Percentiles rank a stretch among this genome's conserved stretches.
phyloP scores from a whole-genome alignment of 2,113 vertebrate species.

The Crotalus horridus region DNA sequence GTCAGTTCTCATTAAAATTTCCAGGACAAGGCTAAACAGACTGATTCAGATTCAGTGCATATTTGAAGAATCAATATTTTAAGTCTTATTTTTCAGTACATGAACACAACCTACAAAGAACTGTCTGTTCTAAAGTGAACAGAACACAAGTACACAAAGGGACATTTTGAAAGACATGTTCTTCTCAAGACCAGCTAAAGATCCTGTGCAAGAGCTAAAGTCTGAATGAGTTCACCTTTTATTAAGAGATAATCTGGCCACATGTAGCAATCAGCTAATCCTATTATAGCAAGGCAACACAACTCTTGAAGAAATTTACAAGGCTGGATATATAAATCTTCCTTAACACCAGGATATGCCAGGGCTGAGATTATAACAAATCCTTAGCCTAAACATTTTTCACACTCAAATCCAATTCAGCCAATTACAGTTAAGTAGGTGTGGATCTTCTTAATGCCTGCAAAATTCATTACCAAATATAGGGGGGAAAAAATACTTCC shows the following conservation, averaged over 20 bases:
- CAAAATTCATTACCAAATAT: neutral
- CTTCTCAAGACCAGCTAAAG: neutral
- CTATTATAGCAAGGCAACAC: conserved; percentile 25
- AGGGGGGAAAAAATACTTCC: neutral
- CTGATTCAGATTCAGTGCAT: neutral
- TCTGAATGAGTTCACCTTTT: conserved; percentile 3
- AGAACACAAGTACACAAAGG: neutral
- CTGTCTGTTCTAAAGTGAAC: neutral
- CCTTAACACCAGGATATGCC: neutral
- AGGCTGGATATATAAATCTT: conserved; percentile 15
- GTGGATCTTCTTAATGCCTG: neutral
- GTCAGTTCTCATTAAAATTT: neutral
- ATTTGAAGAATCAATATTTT: neutral
- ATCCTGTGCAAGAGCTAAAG: neutral
- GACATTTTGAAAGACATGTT: neutral
- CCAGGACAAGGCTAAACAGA: neutral
- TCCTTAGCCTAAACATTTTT: conserved; percentile 21
- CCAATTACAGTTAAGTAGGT: conserved; percentile 5
- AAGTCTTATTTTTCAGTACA: neutral
- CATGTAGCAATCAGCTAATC: conserved; percentile 19
- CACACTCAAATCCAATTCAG: conserved; percentile 9
- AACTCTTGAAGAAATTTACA: conserved; percentile 2
- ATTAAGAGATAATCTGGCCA: conserved; percentile 13
- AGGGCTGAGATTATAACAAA: conserved; percentile 16
- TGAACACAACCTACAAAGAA: neutral